A percentile compares a stretch with the other conserved stretches of the same genome.
phyloP scores from a whole-genome alignment of 2,113 vertebrate species.

The Chunga burmeisteri region DNA sequence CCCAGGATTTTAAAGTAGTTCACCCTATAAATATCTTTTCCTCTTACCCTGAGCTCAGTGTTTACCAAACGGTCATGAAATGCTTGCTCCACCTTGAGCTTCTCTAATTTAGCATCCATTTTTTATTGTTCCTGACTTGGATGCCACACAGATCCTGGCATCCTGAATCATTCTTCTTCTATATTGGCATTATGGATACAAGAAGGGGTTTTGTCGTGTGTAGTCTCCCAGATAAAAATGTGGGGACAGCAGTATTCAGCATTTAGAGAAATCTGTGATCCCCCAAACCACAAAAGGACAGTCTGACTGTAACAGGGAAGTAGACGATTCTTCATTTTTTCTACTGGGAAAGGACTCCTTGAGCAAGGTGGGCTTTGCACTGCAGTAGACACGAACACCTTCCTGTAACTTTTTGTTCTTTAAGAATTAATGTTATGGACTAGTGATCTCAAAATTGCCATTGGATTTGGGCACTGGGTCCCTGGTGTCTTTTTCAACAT shows the following conservation, averaged over 20 bases:
- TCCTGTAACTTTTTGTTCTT: not conserved
- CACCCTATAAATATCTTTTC: not conserved
- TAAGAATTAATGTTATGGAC: not conserved
- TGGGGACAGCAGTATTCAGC: not conserved
- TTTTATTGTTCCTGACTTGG: not conserved
- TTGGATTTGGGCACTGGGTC: not conserved
- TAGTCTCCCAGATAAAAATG: not conserved
- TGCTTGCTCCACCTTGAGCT: not conserved
- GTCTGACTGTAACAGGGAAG: not conserved
- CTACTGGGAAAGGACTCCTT: not conserved
- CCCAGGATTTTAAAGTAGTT: not conserved
- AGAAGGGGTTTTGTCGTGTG: not conserved
- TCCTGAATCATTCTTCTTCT: not conserved
- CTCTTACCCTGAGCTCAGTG: not conserved
- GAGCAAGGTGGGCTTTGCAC: not conserved
- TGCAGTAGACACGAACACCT: not conserved
- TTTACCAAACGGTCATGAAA: not conserved
- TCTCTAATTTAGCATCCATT: not conserved
- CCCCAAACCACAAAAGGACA: not conserved
- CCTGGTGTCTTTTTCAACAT: not conserved
- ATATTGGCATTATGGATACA: not conserved
- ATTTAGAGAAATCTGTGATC: not conserved
- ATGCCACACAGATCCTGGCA: not conserved
- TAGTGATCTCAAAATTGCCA: not conserved
- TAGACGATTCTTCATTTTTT: not conserved